These are phyloP conservation scores for Junonia oenone DNA, from an alignment of 2,888 invertebrate species.

Conservation along the genomic window DNA sequence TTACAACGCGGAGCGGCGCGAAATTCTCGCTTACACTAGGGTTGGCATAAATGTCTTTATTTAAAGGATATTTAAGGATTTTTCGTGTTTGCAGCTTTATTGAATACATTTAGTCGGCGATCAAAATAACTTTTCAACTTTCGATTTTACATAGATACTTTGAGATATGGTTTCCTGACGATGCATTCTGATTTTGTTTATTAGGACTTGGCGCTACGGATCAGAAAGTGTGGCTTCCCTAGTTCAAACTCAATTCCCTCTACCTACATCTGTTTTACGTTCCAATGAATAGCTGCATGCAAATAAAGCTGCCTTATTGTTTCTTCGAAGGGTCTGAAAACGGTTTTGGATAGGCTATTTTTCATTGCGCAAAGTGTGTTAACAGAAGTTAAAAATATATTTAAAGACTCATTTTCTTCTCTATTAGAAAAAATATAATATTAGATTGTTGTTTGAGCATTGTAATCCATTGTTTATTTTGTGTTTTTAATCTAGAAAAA, in stretches of 20 bases:
- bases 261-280: slow-evolving; percentile 65
- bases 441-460: too few relatives aligned
- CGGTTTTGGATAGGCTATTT: slow-evolving; percentile 19
- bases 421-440: neutral
- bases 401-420: neutral
- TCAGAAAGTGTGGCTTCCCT: slow-evolving; percentile 4
- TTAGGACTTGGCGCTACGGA: neutral
- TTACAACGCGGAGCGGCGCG: slow-evolving; percentile 40
- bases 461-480: too few relatives aligned
- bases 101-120: neutral
- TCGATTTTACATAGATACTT: neutral
- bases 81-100: neutral
- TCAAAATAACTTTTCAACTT: neutral
- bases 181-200: neutral
- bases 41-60: neutral
- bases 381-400: neutral
- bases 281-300: slow-evolving; percentile 61
- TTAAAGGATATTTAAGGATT: neutral
- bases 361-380: slow-evolving; percentile 14
- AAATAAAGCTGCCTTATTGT: slow-evolving; percentile 61
- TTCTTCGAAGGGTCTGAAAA: slow-evolving; percentile 45
- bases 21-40: slow-evolving; percentile 33
- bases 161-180: neutral
- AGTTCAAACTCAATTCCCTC: slow-evolving; percentile 49
- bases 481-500: neutral